Conservation (phyloP, 1,140 invertebrate species). For the Steinernema khuongi region DNA sequence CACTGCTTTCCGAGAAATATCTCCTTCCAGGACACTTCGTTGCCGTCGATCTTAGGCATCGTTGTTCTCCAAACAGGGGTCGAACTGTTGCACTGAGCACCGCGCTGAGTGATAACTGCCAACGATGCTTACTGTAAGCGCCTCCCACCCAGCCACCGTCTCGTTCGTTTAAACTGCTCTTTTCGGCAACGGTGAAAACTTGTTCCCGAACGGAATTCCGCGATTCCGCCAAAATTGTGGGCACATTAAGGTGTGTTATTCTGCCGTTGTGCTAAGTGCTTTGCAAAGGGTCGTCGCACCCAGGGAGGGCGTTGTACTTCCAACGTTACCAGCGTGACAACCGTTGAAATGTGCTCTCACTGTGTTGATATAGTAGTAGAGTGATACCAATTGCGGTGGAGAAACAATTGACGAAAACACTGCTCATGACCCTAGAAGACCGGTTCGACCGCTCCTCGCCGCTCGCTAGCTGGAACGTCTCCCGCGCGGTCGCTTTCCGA, state of each 20-base stretch:
- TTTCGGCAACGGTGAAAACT: slow-evolving; percentile 1
- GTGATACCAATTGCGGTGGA: background rate
- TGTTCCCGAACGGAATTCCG: background rate
- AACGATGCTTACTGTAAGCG: slow-evolving; percentile 13
- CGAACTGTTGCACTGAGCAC: background rate
- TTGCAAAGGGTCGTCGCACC: background rate
- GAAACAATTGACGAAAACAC: background rate
- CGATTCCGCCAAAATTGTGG: background rate
- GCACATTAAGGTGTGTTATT: background rate
- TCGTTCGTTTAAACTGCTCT: slow-evolving; percentile 13
- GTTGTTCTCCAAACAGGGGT: background rate
- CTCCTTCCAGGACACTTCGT: slow-evolving; percentile 27
- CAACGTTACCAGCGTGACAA: background rate
- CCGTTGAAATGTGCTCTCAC: background rate
- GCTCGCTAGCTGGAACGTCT: background rate
- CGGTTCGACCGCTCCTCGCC: background rate
- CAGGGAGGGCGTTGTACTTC: background rate
- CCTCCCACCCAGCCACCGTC: background rate
- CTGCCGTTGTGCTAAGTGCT: background rate
- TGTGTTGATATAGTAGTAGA: background rate
- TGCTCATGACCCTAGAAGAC: background rate
- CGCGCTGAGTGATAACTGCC: slow-evolving; percentile 3
- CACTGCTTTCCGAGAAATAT: slow-evolving; percentile 39
- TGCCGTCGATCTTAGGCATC: background rate
- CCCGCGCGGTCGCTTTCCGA: background rate